Conservation (phyloP, 2,888 invertebrate genomes). For the Carterocephalus palaemon region DNA sequence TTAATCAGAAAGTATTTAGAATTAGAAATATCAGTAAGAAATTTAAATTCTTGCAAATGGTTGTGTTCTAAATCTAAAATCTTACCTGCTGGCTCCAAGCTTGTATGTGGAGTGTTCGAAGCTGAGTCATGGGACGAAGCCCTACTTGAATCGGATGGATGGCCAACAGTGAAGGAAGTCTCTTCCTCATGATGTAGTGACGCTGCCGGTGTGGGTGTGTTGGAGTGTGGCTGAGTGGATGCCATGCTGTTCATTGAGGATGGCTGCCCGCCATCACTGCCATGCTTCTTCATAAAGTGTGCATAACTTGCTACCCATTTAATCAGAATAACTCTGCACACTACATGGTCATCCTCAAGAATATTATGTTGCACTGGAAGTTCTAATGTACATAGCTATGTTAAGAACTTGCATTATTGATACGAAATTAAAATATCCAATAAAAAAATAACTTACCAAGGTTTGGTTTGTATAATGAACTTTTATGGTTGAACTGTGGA, state of each 20-base stretch:
- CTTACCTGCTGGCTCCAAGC: slow-evolving; percentile 77
- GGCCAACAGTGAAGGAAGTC: slow-evolving; percentile 67
- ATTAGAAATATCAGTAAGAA: no score
- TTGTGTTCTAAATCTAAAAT: no score
- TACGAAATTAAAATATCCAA: no score
- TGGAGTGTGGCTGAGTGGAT: slow-evolving; percentile 61
- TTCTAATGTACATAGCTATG: slow-evolving; percentile 64
- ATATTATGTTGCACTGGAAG: slow-evolving; percentile 87
- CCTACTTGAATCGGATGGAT: slow-evolving; percentile 71
- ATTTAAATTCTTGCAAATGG: no score
- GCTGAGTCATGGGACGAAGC: slow-evolving; percentile 74
- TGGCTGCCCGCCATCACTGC: slow-evolving; percentile 69
- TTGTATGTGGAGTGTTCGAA: slow-evolving; percentile 78
- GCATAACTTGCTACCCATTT: slow-evolving; percentile 94
- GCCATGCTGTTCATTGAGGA: slow-evolving; percentile 70
- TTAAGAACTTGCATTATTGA: no score
- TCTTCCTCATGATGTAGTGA: slow-evolving; percentile 71
- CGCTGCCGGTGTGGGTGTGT: slow-evolving; percentile 60
- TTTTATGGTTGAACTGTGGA: slow-evolving; percentile 88
- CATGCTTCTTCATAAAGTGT: slow-evolving; percentile 85
- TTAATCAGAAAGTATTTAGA: no score
- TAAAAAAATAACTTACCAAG: slow-evolving; percentile 85
- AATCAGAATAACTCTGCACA: slow-evolving; percentile 90
- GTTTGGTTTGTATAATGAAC: slow-evolving; percentile 90
- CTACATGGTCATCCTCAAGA: slow-evolving; percentile 81